Conservation (phyloP, 2,797 vertebrate genomes). For the Scyliorhinus canicula region DNA sequence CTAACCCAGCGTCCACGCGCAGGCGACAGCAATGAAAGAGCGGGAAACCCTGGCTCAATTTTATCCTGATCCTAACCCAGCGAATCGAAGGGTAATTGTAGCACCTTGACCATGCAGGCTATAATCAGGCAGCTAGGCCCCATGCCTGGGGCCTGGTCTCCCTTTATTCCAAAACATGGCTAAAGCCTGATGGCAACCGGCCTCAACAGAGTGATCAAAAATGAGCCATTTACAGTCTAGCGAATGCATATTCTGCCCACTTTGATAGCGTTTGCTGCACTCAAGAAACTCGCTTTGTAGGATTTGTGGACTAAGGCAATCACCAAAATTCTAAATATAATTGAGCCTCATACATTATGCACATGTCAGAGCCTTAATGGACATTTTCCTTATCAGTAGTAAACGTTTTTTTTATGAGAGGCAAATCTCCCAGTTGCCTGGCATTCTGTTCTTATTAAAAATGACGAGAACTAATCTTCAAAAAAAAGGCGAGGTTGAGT, state of each 20-base stretch:
- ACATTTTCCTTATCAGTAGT: constrained; percentile 13
- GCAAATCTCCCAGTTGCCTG: not conserved
- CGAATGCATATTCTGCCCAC: not conserved
- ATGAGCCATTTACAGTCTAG: too few relatives aligned
- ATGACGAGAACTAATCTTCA: constrained; percentile 3
- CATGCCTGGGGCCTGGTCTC: not conserved
- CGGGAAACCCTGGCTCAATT: not conserved
- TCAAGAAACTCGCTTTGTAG: not conserved
- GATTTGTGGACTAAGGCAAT: not conserved
- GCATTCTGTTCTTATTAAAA: constrained; percentile 31
- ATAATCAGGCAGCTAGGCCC: not conserved
- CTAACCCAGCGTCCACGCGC: not conserved
- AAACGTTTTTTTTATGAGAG: not conserved
- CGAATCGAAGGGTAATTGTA: not conserved
- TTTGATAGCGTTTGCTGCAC: not conserved
- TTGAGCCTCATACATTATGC: constrained; percentile 11
- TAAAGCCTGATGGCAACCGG: not conserved
- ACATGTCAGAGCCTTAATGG: not conserved
- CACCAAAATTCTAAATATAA: not conserved
- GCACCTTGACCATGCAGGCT: not conserved
- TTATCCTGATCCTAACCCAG: not conserved
- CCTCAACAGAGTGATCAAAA: not conserved
- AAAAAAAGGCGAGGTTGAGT: not conserved
- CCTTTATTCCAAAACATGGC: not conserved
- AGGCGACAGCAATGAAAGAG: not conserved